Base-by-base conservation (phyloP, 1,140 invertebrate genomes). In the Schlechtendalia chinensis region DNA sequence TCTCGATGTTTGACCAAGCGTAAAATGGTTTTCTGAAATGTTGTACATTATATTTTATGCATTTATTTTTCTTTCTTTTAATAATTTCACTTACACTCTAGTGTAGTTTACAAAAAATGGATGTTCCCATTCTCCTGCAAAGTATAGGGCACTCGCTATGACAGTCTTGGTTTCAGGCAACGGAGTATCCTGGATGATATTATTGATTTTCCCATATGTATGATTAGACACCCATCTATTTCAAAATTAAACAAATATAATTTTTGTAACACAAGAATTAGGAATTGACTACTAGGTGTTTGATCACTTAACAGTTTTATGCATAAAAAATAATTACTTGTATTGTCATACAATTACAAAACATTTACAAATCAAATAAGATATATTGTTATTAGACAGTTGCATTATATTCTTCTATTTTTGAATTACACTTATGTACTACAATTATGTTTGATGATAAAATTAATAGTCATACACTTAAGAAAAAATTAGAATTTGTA, bases 61-160 rank as follows among this genome's bases (percentile, higher is more conserved):
- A 16, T 72, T 63, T n/a, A n/a, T n/a, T n/a, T n/a, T n/a, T 39
- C 8, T 39, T 39, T 39, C 32, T 39, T n/a, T 59, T 17, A 16
- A 47, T 59, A 47, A 45, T 65, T 29, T 39, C 6, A 86, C 85
- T 83, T 87, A 91, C 86, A 84, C 85, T 81, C 85, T 88, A 0
- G 92, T 94, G 17, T 84, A 82, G 4, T 85, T 84, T 0, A 84
- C 83, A 11, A 89, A 85, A 83, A 94, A 94, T 63, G 90, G 88
- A n/a, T 87, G 86, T 53, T 92, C 88, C 93, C 93, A 95, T 69
- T 89, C 88, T 17, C 90, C 93, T 83, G 90, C 92, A 80, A 95
- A 95, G 82, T 94, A 94, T 8, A 94, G 85, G 0, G 92, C 91
- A 82, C 92, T 93, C 12, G 90, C 88, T n/a, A 94, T 84, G 22